These are phyloP conservation scores for Cossypha niveicapilla DNA, from an alignment of 2,797 vertebrate genomes.

Conservation along the genomic window DNA sequence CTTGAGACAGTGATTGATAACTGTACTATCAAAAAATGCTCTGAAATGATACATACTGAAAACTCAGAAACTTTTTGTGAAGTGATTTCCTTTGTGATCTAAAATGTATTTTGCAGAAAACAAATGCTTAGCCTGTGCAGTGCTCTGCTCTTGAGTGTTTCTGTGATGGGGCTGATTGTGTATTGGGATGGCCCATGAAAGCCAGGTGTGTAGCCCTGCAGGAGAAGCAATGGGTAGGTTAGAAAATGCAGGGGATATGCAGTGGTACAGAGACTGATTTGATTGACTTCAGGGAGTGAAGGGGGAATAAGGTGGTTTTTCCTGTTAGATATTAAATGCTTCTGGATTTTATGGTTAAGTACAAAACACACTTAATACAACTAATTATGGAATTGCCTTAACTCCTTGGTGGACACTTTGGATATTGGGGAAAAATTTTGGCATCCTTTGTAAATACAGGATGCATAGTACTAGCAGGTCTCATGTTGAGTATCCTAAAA, in stretches of 20 bases:
- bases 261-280: background rate
- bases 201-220: accelerated
- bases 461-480: background rate
- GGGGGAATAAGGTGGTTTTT: accelerated
- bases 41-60: background rate
- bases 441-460: background rate
- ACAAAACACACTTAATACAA: background rate
- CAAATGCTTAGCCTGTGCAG: background rate
- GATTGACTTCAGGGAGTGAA: background rate
- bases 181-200: background rate
- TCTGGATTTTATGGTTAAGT: background rate
- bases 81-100: background rate
- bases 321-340: background rate
- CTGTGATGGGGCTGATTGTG: background rate
- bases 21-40: background rate
- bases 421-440: background rate
- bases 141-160: background rate
- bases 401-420: background rate
- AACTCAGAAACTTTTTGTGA: background rate
- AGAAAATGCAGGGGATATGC: background rate
- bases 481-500: background rate
- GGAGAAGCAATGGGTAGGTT: background rate
- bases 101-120: background rate
- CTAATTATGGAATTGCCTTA: background rate
- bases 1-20: background rate